Conservation (phyloP, 2,113 vertebrate species). For the Odocoileus hemionus region DNA sequence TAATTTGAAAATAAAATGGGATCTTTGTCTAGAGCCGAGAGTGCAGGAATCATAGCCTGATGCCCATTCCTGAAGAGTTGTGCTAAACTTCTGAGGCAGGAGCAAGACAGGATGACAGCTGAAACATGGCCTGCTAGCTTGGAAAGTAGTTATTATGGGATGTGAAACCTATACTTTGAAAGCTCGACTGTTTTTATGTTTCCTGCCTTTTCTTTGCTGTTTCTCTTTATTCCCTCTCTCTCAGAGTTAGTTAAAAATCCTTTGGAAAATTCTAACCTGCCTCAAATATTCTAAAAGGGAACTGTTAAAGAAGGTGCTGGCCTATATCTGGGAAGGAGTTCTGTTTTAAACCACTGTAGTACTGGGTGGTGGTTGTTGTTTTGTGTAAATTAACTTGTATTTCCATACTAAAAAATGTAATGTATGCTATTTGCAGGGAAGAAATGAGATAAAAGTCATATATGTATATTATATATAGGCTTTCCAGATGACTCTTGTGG, state of each 20-base stretch:
- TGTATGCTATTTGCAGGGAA: background rate
- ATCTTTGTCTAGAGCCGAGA: background rate
- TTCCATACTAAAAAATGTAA: background rate
- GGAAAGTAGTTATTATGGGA: background rate
- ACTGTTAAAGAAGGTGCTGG: background rate
- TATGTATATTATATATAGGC: background rate
- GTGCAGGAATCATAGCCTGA: background rate
- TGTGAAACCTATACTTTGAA: background rate
- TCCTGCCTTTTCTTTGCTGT: background rate
- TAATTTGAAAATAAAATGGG: background rate
- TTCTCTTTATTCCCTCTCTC: background rate
- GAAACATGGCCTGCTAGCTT: rapidly evolving
- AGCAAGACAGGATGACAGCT: background rate
- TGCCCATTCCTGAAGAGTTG: rapidly evolving
- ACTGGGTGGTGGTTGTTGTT: too few relatives aligned
- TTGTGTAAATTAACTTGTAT: background rate
- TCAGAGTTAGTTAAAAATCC: background rate
- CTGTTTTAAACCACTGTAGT: background rate
- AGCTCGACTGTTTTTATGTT: background rate
- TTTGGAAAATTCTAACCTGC: slow-evolving; percentile 9
- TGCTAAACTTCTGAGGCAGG: background rate
- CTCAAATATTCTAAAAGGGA: background rate
- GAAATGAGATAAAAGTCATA: background rate
- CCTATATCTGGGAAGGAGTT: background rate
- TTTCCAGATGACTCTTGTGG: background rate